Conservation (phyloP, 2,113 vertebrate genomes). For the Nipponia nippon region DNA sequence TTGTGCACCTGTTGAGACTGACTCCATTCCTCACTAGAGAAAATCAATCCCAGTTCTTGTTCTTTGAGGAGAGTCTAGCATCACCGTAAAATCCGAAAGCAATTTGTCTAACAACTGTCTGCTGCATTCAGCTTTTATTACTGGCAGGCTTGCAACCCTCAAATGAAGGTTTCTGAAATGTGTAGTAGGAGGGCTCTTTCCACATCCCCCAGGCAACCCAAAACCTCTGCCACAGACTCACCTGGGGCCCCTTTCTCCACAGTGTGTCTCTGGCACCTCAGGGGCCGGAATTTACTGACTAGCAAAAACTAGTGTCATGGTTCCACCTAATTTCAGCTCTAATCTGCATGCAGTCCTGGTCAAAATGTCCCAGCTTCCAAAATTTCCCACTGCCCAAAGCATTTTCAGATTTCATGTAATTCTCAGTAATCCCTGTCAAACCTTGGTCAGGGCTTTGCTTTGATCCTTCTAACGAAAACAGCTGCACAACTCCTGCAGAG, state of each 20-base stretch:
- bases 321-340: not conserved
- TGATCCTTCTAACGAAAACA: not conserved
- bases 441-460: not conserved
- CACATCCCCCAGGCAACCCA: not conserved
- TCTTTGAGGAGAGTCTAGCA: not conserved
- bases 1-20: not conserved
- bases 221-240: not conserved
- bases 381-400: not conserved
- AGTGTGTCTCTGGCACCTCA: not conserved
- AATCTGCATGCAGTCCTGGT: not conserved
- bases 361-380: not conserved
- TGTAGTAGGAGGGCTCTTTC: not conserved
- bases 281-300: not conserved
- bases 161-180: not conserved
- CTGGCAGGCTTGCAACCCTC: not conserved
- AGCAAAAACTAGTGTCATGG: fast-evolving
- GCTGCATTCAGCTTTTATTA: not conserved
- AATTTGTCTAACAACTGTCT: not conserved
- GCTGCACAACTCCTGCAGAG: not conserved
- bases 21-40: not conserved
- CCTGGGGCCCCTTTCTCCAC: not conserved
- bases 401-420: not conserved
- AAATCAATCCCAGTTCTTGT: not conserved
- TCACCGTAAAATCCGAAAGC: not conserved
- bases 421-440: not conserved